These are phyloP conservation scores for Meteorus colon DNA, from an alignment of 2,888 invertebrate genomes.

Conservation along the genomic window DNA sequence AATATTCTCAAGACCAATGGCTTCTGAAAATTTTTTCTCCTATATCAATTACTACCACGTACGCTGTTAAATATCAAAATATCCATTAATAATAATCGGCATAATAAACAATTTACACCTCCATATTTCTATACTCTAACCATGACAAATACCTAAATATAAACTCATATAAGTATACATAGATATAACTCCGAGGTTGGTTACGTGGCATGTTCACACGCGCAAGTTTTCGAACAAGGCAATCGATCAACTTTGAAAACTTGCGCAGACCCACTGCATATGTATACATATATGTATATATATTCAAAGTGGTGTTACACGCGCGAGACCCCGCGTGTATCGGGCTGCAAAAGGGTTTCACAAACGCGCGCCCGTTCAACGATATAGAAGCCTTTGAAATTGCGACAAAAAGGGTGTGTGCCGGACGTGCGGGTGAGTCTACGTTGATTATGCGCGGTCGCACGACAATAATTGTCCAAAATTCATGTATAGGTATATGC, in stretches of 20 bases:
- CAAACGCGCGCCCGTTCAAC: conserved; percentile 1
- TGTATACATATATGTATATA: not conserved
- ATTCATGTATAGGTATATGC: conserved; percentile 13
- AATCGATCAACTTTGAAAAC: conserved; percentile 28
- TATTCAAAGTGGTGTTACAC: not conserved
- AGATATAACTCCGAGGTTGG: not conserved
- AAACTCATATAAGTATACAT: not conserved
- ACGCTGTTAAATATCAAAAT: no score
- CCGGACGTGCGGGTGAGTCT: conserved; percentile 23
- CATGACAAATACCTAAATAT: not conserved
- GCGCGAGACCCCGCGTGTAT: not conserved
- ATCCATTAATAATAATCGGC: no score
- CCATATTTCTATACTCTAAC: not conserved
- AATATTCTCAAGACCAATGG: no score
- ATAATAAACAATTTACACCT: not conserved
- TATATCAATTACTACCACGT: no score
- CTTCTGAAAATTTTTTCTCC: no score
- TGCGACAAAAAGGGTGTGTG: conserved; percentile 26
- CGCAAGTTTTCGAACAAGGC: not conserved
- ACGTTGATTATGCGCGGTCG: conserved; percentile 3
- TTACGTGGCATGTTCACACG: not conserved
- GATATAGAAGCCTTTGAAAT: conserved; percentile 39
- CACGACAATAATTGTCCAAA: conserved; percentile 36
- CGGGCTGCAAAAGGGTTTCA: conserved; percentile 34
- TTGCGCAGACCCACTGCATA: not conserved